Percentiles rank a stretch among this genome's conserved stretches.
Evolutionary conservation across 2,888 invertebrate species (phyloP).

Genomic region (Agrochola litura): DNA sequence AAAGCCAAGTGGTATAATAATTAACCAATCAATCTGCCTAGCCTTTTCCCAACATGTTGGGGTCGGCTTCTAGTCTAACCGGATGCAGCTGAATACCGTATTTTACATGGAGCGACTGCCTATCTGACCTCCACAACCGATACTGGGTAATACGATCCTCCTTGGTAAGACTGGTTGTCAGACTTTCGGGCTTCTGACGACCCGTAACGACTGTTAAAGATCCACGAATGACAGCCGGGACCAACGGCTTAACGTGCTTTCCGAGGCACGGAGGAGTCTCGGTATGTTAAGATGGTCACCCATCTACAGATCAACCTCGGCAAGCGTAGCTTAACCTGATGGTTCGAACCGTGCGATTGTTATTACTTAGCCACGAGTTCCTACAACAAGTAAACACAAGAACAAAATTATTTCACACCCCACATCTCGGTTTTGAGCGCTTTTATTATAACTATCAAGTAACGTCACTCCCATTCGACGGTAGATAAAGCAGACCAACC

Average conservation of each 20-base stretch:
- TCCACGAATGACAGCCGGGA: no score
- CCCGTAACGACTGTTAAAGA: no score
- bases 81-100: not conserved
- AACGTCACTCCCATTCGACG: constrained; percentile 67
- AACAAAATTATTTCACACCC: constrained; percentile 9
- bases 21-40: no score
- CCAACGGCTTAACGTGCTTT: not conserved
- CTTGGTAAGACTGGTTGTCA: not conserved
- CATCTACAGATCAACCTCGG: not conserved
- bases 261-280: not conserved
- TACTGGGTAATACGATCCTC: no score
- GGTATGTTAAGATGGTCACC: not conserved
- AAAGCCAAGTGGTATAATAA: no score
- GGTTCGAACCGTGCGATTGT: not conserved
- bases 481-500: constrained; percentile 80
- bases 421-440: constrained; percentile 41
- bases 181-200: not conserved
- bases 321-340: not conserved
- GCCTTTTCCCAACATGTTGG: not conserved
- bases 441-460: constrained; percentile 74
- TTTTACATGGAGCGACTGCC: not conserved
- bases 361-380: not conserved
- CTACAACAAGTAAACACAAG: not conserved
- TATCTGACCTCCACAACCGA: not conserved
- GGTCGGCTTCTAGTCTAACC: not conserved